Conservation (phyloP, 2,888 invertebrate genomes). For the Congeria kusceri region DNA sequence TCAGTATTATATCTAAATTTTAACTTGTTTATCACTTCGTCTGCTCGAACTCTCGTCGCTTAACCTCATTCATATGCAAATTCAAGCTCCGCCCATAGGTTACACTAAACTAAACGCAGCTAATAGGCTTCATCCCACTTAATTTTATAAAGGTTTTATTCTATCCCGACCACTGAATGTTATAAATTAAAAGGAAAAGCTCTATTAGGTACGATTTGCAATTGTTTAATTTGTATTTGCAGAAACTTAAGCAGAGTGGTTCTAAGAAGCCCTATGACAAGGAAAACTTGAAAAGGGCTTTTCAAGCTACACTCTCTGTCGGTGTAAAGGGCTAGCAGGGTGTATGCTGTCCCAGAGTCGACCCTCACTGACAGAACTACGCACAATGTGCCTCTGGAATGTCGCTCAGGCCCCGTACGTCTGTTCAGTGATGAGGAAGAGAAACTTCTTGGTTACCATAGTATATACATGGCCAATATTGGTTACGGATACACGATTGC, state of each 20-base stretch:
- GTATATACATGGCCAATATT: conserved; percentile 36
- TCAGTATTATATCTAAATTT: too few relatives aligned
- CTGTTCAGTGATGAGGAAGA: conserved; percentile 20
- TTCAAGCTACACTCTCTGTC: conserved; percentile 36
- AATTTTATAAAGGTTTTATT: too few relatives aligned
- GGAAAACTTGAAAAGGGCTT: conserved; percentile 21
- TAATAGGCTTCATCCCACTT: too few relatives aligned
- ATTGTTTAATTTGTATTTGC: too few relatives aligned
- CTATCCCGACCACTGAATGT: too few relatives aligned
- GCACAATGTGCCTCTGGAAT: conserved; percentile 26
- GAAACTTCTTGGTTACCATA: conserved; percentile 14
- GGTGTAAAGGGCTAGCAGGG: conserved; percentile 27
- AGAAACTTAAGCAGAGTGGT: not conserved
- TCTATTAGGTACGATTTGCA: too few relatives aligned
- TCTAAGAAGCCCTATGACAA: conserved; percentile 14
- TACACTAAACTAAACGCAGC: too few relatives aligned
- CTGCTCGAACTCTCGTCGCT: too few relatives aligned
- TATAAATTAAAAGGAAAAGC: too few relatives aligned
- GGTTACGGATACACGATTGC: conserved; percentile 37
- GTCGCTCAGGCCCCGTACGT: conserved; percentile 1
- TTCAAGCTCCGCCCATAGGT: too few relatives aligned
- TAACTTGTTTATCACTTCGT: too few relatives aligned
- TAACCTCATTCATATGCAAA: too few relatives aligned
- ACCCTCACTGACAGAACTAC: conserved; percentile 34
- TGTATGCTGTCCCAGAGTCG: conserved; percentile 33